Conservation (phyloP, 2,888 invertebrate species). For the Eremobia ochroleuca region DNA sequence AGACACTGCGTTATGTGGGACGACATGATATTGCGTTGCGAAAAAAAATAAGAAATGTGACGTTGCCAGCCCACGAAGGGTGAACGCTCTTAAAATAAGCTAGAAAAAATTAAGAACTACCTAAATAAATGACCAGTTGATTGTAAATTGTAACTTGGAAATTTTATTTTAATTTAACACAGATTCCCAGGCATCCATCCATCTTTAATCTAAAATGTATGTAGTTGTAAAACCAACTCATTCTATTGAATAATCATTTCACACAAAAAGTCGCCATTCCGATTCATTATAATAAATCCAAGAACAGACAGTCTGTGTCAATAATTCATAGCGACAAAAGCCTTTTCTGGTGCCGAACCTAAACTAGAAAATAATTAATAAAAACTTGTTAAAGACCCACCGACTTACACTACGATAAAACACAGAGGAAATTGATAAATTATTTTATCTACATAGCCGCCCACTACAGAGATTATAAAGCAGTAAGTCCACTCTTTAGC, state of each 20-base stretch:
- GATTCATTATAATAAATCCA: constrained; percentile 39
- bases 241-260: constrained; percentile 40
- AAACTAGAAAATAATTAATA: constrained; percentile 71
- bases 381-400: constrained; percentile 69
- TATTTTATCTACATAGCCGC: constrained; percentile 67
- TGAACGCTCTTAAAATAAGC: not conserved
- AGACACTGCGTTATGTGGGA: too few species aligned
- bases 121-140: not conserved
- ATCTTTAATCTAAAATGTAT: constrained; percentile 19
- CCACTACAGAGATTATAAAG: constrained; percentile 63
- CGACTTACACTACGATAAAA: constrained; percentile 71
- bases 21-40: too few species aligned
- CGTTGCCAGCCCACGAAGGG: not conserved
- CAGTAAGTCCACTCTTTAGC: constrained; percentile 62
- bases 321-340: constrained; percentile 66
- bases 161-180: not conserved
- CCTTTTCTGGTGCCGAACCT: constrained; percentile 62
- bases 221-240: constrained; percentile 42
- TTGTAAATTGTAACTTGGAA: not conserved
- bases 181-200: not conserved
- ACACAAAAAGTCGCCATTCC: constrained; percentile 26
- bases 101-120: not conserved
- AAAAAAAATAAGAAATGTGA: too few species aligned
- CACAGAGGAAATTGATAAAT: constrained; percentile 73
- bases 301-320: constrained; percentile 48